phyloP scores from a whole-genome alignment of 2,888 invertebrate genomes.

The Ormyrus labotus region DNA sequence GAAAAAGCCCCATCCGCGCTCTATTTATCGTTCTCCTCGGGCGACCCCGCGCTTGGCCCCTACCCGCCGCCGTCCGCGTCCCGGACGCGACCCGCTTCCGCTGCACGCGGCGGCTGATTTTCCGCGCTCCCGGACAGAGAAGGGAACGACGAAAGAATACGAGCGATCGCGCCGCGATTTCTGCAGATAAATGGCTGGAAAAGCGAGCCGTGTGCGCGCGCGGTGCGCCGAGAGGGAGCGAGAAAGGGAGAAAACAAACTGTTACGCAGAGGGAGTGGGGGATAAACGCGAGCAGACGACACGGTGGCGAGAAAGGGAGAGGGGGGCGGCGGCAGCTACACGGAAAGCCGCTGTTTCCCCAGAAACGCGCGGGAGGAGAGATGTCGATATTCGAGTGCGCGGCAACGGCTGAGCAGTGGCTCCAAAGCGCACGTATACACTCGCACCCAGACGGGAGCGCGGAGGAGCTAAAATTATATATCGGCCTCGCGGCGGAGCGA shows the following conservation, averaged over 20 bases:
- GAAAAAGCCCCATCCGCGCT: neutral
- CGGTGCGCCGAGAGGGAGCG: conserved; percentile 6
- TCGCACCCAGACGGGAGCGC: conserved; percentile 1
- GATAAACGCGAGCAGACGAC: neutral
- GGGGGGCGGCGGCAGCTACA: neutral
- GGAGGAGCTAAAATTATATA: conserved; percentile 38
- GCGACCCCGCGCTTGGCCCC: neutral
- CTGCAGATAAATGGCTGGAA: neutral
- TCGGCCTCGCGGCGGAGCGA: conserved; percentile 41
- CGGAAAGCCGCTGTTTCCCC: neutral
- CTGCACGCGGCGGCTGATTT: conserved; percentile 10
- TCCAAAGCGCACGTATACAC: conserved; percentile 58
- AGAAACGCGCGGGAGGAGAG: conserved; percentile 10
- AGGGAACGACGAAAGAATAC: neutral
- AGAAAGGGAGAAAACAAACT: conserved; percentile 42
- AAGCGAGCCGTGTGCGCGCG: neutral
- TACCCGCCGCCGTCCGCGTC: neutral
- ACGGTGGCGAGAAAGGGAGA: neutral
- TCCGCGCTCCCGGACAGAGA: neutral
- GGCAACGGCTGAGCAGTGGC: conserved; percentile 71
- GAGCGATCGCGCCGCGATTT: neutral
- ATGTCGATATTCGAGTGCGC: conserved; percentile 74
- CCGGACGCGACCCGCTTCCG: no score
- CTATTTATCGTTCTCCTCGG: neutral
- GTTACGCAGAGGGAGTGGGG: neutral